Percentiles rank a stretch among this genome's conserved stretches.
These are phyloP conservation scores for Ataeniobius toweri DNA, from an alignment of 2,797 vertebrate genomes.

Conservation along the genomic window DNA sequence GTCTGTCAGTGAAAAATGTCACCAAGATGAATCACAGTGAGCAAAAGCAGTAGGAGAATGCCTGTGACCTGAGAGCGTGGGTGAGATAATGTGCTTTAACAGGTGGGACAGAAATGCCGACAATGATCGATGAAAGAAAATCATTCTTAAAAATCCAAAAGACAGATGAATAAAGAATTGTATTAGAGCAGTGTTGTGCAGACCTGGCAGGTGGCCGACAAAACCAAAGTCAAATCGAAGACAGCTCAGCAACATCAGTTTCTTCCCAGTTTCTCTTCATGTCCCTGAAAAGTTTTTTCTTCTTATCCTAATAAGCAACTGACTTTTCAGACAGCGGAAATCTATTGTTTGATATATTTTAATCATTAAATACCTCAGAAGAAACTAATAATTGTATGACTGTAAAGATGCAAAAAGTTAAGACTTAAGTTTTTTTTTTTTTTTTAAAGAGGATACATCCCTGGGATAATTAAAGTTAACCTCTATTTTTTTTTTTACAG, in stretches of 20 bases:
- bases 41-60: conserved; percentile 3
- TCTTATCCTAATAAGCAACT: background rate
- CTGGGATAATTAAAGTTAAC: background rate
- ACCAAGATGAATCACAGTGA: conserved; percentile 24
- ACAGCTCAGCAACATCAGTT: background rate
- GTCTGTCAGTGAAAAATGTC: conserved; percentile 26
- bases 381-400: background rate
- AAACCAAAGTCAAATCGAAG: conserved; percentile 29
- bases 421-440: no score
- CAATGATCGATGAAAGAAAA: conserved; percentile 14
- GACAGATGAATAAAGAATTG: conserved; percentile 1
- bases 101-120: conserved; percentile 18
- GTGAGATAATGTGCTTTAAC: conserved; percentile 6
- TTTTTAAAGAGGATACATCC: no score
- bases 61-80: conserved; percentile 16
- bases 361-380: background rate
- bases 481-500: background rate
- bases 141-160: conserved; percentile 20
- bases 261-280: background rate
- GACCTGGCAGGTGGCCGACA: conserved; percentile 25
- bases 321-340: background rate
- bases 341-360: background rate
- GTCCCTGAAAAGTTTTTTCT: background rate
- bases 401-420: background rate
- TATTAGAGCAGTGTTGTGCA: conserved; percentile 8